Evolutionary conservation across 2,797 vertebrate genomes (phyloP).

Genomic region (Propithecus perrieri): DNA sequence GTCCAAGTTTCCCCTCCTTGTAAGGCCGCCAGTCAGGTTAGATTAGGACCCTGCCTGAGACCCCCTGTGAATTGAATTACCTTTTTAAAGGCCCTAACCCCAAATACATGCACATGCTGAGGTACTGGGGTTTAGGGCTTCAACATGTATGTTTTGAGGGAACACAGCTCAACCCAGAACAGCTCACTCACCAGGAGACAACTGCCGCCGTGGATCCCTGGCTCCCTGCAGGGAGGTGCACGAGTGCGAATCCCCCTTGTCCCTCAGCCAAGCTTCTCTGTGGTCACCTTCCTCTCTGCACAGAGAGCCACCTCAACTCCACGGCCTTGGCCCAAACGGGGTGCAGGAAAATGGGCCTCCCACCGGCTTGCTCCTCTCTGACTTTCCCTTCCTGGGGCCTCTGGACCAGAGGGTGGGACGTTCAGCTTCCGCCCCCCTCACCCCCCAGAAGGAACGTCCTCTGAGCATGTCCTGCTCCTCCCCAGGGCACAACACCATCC

Average conservation of each 20-base stretch:
- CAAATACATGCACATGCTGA: not conserved
- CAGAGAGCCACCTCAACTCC: not conserved
- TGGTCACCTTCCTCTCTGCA: too few relatives aligned
- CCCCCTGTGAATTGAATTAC: not conserved
- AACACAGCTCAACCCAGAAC: not conserved
- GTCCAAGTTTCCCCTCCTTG: not conserved
- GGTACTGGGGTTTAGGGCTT: not conserved
- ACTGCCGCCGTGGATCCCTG: rapidly evolving
- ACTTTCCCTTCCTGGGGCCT: not conserved
- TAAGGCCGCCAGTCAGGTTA: not conserved
- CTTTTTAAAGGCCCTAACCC: not conserved
- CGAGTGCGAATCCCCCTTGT: not conserved
- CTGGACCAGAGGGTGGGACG: not conserved
- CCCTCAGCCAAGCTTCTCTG: rapidly evolving
- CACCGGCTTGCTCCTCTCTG: not conserved
- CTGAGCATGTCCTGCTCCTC: not conserved
- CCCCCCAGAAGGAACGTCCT: not conserved
- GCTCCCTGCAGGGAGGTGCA: not conserved
- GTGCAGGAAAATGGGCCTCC: rapidly evolving
- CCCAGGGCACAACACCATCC: not conserved
- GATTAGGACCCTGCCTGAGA: not conserved
- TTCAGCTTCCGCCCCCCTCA: not conserved
- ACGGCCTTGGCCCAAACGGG: not conserved
- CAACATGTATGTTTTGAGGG: too few relatives aligned
- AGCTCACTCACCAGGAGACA: not conserved